Evolutionary conservation across 2,113 vertebrate species (phyloP).

Genomic region (Neodon shergylaensis): DNA sequence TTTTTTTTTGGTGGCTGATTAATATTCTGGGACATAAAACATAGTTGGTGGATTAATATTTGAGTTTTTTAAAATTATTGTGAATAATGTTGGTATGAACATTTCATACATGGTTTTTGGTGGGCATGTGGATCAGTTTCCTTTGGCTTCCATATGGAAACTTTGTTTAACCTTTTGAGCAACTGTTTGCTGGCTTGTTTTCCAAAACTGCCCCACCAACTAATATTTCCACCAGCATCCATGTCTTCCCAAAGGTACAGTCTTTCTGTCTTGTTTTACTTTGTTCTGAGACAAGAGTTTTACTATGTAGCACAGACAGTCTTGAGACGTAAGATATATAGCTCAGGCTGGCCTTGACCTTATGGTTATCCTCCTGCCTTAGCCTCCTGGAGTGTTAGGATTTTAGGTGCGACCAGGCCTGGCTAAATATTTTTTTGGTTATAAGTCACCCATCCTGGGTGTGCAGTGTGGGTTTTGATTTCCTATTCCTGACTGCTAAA

Average conservation of each 20-base stretch:
- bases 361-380: background rate
- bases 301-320: background rate
- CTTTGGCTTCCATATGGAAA: constrained; percentile 10
- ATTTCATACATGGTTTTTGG: constrained; percentile 26
- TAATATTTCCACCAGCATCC: background rate
- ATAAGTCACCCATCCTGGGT: background rate
- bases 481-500: constrained; percentile 25
- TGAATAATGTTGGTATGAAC: background rate
- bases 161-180: constrained; percentile 48
- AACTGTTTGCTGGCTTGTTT: constrained; percentile 19
- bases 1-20: background rate
- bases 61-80: constrained; percentile 42
- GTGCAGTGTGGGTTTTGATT: constrained; percentile 54
- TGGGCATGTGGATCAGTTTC: constrained; percentile 38
- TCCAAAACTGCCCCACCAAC: background rate
- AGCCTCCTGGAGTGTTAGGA: background rate
- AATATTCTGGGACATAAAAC: background rate
- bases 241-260: background rate
- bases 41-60: constrained; percentile 17
- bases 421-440: constrained; percentile 20
- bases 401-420: background rate
- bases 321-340: background rate
- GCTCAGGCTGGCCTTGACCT: background rate
- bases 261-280: background rate
- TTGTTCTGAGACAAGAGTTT: background rate